Percentiles rank a stretch among this genome's conserved stretches.
Conservation (phyloP, 2,113 vertebrate genomes). For the Corapipo altera region DNA sequence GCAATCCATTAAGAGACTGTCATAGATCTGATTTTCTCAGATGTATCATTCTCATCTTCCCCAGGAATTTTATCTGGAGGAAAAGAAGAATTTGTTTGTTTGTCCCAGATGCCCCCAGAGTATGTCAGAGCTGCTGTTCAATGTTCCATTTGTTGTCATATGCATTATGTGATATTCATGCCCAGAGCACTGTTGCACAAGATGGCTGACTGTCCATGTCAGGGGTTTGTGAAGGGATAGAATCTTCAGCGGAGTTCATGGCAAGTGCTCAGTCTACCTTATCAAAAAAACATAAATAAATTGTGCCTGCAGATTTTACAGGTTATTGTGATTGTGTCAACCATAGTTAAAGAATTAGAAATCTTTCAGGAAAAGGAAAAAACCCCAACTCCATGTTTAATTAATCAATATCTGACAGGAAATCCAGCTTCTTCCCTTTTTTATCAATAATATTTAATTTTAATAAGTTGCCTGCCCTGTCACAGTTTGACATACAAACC, state of each 20-base stretch:
- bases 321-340: not conserved
- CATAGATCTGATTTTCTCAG: not conserved
- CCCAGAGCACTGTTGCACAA: not conserved
- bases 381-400: accelerated
- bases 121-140: not conserved
- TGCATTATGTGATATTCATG: accelerated
- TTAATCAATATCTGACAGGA: not conserved
- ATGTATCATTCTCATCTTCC: not conserved
- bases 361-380: not conserved
- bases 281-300: not conserved
- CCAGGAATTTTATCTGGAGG: not conserved
- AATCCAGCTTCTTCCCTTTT: not conserved
- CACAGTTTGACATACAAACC: not conserved
- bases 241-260: not conserved
- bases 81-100: not conserved
- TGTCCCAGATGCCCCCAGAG: not conserved
- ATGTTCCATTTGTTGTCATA: not conserved
- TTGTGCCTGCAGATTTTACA: not conserved
- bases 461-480: not conserved
- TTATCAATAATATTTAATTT: not conserved
- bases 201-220: not conserved
- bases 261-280: not conserved
- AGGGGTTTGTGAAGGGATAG: not conserved
- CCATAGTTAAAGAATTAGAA: not conserved
- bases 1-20: not conserved